These are phyloP conservation scores for Temnothorax rugatulus DNA, from an alignment of 2,888 invertebrate genomes.

Conservation along the genomic window DNA sequence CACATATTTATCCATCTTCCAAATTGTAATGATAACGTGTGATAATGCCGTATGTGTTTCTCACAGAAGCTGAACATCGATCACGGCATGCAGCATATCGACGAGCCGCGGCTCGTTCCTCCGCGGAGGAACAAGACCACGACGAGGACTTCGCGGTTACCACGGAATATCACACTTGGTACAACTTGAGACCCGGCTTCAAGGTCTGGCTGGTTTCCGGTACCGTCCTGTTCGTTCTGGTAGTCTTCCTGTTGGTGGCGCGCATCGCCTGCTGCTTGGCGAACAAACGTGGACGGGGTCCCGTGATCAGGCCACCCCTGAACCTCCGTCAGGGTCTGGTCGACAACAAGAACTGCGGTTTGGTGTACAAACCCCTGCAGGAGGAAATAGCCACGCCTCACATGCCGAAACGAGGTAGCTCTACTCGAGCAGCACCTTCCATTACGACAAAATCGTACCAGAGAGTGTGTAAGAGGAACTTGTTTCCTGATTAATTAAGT, in stretches of 20 bases:
- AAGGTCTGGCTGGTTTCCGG: constrained; percentile 79
- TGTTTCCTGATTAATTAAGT: constrained; percentile 38
- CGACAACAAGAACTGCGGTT: constrained; percentile 90
- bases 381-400: constrained; percentile 91
- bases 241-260: constrained; percentile 76
- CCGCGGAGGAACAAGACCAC: constrained; percentile 80
- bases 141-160: constrained; percentile 70
- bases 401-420: constrained; percentile 88
- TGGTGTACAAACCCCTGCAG: constrained; percentile 93
- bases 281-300: constrained; percentile 80
- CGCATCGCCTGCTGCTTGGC: constrained; percentile 79
- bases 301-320: constrained; percentile 84
- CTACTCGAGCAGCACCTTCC: constrained; percentile 89
- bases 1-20: not conserved
- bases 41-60: not conserved
- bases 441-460: constrained; percentile 89
- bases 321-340: constrained; percentile 83
- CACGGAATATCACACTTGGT: constrained; percentile 77
- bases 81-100: constrained; percentile 72
- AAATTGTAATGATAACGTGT: not conserved
- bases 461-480: constrained; percentile 87
- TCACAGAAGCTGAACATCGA: constrained; percentile 70
- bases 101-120: constrained; percentile 60
- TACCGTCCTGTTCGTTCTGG: constrained; percentile 73
- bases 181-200: constrained; percentile 60